phyloP scores from a whole-genome alignment of 2,888 invertebrate genomes.

The Polymixis lichenea region DNA sequence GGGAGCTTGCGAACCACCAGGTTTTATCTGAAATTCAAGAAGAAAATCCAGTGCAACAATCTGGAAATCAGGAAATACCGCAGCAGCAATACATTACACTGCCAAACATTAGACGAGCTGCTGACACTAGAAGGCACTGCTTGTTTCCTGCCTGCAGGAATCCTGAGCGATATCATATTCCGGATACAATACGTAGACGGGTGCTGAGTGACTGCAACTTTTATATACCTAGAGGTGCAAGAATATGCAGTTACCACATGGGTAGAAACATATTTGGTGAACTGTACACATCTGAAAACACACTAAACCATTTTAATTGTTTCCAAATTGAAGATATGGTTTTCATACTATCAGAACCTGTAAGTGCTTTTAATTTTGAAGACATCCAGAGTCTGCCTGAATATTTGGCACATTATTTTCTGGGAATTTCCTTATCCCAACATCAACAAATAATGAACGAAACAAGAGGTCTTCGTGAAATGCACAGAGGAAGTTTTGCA shows the following conservation, averaged over 20 bases:
- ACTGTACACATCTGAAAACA: conserved; percentile 9
- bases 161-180: conserved; percentile 27
- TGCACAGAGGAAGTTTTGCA: conserved; percentile 27
- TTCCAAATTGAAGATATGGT: conserved; percentile 16
- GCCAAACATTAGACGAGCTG: conserved; percentile 26
- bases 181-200: conserved; percentile 5
- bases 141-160: conserved; percentile 30
- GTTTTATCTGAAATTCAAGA: conserved; percentile 20
- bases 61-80: conserved; percentile 15
- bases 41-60: conserved; percentile 16
- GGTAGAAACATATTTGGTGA: conserved; percentile 13
- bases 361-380: conserved; percentile 20
- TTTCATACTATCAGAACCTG: conserved; percentile 7
- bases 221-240: conserved; percentile 14
- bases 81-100: conserved; percentile 26
- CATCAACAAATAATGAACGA: conserved; percentile 23
- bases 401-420: conserved; percentile 23
- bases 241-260: conserved; percentile 24
- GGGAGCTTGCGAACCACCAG: conserved; percentile 22
- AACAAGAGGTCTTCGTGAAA: conserved; percentile 29
- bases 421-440: conserved; percentile 19
- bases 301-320: conserved; percentile 8
- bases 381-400: conserved; percentile 16
- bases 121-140: conserved; percentile 26
- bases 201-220: conserved; percentile 20